Base-by-base conservation (phyloP, 1,140 invertebrate species). In the Nebria ingens region DNA sequence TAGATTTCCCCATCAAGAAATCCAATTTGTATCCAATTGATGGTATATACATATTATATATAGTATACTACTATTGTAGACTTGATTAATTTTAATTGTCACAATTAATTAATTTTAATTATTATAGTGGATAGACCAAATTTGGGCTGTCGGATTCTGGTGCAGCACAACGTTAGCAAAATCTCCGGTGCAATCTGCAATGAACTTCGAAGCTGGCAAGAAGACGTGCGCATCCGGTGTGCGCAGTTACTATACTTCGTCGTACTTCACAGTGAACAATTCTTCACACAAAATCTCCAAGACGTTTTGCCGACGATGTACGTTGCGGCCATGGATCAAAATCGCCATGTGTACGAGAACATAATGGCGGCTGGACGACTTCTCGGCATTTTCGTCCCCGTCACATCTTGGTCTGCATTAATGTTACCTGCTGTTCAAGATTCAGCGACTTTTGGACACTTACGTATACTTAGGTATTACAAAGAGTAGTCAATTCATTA, bases 161-260 rank as follows among this genome's bases (percentile, higher is more conserved):
- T 85, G 2, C 80, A 85, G 60, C 76, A 83, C 60, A 78, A 86
- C 62, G 67, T 86, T 21, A 76, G 77, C 34, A 85, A 82, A 65
- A 75, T 91, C 19, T 61, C 87, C 2, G 72, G 74, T 42, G 81
- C 80, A 4, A 74, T 91, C 49, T 65, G 75, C n/a, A 69, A 71
- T 2, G 89, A 91, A 65, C 70, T 89, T 0, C 82, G 20, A 13
- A 62, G 89, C 68, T 91, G 89, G 89, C 77, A 85, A 54, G 71
- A 72, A 4, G 80, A 84, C 61, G 76, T 86, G 12, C 74, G 85
- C 61, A 65, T 87, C 13, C 84, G 88, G 56, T 81, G 85, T n/a
- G 77, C 85, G 0, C 80, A 86, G 57, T 71, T 91, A 2, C 66
- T 91, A 1, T 85, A 81, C 62, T 73, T 81, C 45, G 66, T 90